Evolutionary conservation across 1,140 invertebrate genomes (phyloP).

Genomic region (Caenorhabditis tropicalis): DNA sequence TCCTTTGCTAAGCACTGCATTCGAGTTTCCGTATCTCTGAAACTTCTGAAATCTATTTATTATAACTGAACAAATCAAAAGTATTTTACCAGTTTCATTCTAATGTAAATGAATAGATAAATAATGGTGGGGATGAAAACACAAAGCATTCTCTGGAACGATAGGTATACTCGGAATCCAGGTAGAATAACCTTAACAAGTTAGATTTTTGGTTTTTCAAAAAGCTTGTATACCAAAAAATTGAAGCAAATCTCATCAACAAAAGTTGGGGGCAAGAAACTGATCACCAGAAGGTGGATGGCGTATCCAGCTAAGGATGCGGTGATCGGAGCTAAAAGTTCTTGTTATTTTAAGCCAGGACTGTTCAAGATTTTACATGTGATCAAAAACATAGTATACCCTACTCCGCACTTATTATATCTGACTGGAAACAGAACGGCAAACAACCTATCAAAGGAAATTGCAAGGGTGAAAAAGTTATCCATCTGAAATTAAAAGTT

Average conservation of each 20-base stretch:
- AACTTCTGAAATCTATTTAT: neutral
- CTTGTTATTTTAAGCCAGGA: neutral
- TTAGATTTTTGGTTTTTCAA: neutral
- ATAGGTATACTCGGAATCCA: neutral
- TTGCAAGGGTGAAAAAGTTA: neutral
- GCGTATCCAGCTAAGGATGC: neutral
- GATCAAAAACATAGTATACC: neutral
- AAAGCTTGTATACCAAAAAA: neutral
- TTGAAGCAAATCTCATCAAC: slow-evolving; percentile 26
- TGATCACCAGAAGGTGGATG: neutral
- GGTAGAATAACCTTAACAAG: neutral
- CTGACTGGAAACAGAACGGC: neutral
- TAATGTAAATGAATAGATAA: slow-evolving; percentile 8
- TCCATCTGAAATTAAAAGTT: neutral
- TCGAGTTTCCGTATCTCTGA: slow-evolving; percentile 39
- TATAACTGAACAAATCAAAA: neutral
- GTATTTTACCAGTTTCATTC: slow-evolving; percentile 7
- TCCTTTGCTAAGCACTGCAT: slow-evolving; percentile 10
- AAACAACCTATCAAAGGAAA: neutral
- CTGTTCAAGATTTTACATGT: neutral
- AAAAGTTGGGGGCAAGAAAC: neutral
- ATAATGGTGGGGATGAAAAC: neutral
- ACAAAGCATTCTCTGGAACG: neutral
- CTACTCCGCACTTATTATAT: slow-evolving; percentile 9
- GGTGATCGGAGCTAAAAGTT: neutral